Base-by-base conservation (phyloP, 2,113 vertebrate species). In the Plestiodon gilberti region DNA sequence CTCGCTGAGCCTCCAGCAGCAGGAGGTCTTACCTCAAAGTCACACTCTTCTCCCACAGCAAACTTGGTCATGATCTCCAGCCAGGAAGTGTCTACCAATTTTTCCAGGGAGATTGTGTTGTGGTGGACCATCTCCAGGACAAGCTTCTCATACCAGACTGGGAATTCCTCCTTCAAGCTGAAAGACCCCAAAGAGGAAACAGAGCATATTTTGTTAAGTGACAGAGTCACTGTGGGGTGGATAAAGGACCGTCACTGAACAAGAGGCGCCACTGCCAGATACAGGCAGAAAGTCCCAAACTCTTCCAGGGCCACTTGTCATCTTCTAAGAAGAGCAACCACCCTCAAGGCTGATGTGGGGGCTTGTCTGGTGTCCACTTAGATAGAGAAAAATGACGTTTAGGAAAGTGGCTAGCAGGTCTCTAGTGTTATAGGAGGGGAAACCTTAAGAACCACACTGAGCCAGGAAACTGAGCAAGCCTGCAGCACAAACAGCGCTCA, bases 21-120 rank as follows among this genome's bases (percentile, higher is more conserved):
- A 59, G 0, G 77, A 38, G 69, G 28, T 5, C 97, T 96, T 92
- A 99, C 99, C 98, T 98, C 96, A 92, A 99, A 99, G 94, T 99
- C 98, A 90, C 99, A 99, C 81, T 99, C 98, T 94, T 99, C 99
- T 73, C 94, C 99, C 89, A 99, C 96, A 9, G 99, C 98, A 1
- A 99, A 99, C 91, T 99, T 99, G 89, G 99, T 99, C 95, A 99
- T 98, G 92, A 99, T 98, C 96, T 99, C 98, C 92, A 99, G 76
- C 98, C 99, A 99, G 71, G 98, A 97, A 93, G 97, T 96, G 92
- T 99, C 98, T 57, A 99, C 98, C 90, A 99, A 86, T 91, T 99
- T 99, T 92, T 99, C 99, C 89, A 99, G 95, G 71, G 99, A 98
- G n/a, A 99, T 96, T 0, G 98, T 99, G 95, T 99, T 99, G 95